Evolutionary conservation across 1,140 invertebrate genomes (phyloP).

Genomic region (Pemphigus obesinymphae): DNA sequence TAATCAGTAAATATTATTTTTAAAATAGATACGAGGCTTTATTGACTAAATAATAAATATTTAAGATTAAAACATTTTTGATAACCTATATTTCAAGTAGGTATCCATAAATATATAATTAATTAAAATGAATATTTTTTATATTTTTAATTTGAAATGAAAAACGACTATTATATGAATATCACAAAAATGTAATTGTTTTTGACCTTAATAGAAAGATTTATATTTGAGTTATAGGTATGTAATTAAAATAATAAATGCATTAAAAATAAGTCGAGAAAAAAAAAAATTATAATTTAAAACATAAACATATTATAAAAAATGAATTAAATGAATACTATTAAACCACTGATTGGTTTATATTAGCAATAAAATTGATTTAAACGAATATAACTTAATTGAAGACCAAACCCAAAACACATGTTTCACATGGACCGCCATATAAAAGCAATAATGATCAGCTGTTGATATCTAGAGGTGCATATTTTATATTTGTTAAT

Average conservation of each 20-base stretch:
- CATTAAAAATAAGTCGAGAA: background rate
- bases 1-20: background rate
- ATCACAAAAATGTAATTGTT: background rate
- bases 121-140: background rate
- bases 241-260: background rate
- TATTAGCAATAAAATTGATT: background rate
- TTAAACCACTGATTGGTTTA: background rate
- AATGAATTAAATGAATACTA: background rate
- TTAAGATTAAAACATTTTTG: background rate
- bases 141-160: background rate
- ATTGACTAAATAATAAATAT: background rate
- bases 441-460: slow-evolving; percentile 11
- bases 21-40: background rate
- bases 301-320: background rate
- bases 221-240: background rate
- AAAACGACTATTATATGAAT: background rate
- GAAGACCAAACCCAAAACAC: slow-evolving; percentile 14
- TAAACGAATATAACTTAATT: background rate
- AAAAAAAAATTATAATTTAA: background rate
- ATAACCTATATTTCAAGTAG: background rate
- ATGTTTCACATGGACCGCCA: background rate
- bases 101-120: background rate
- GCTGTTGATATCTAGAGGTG: slow-evolving; percentile 24
- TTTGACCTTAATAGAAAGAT: background rate
- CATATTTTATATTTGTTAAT: slow-evolving; percentile 11